A percentile compares a stretch with the other conserved stretches of the same genome.
These are phyloP conservation scores for Heliconius charithonia DNA, from an alignment of 2,888 invertebrate genomes.

Conservation along the genomic window DNA sequence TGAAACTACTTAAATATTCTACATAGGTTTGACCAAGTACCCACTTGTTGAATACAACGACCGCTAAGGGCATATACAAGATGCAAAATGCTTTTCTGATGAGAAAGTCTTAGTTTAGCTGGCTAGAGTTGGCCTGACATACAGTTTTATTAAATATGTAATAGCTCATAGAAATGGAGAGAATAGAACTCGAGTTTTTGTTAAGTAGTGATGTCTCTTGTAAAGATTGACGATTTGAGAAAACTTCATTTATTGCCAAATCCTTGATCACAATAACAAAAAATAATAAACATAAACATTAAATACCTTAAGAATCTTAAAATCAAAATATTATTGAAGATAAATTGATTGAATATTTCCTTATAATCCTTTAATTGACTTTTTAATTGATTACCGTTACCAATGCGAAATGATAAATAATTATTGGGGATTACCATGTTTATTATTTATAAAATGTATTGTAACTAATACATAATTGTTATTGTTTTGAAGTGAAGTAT, in stretches of 20 bases:
- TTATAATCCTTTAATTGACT: not conserved
- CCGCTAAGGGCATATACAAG: conserved; percentile 17
- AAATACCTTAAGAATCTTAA: not conserved
- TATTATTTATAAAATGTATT: not conserved
- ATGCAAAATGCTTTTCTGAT: conserved; percentile 23
- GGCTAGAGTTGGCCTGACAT: not conserved
- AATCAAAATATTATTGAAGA: conserved; percentile 1
- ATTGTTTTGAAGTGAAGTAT: not conserved
- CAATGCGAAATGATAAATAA: not conserved
- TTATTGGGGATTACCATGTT: not conserved
- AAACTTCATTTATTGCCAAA: not conserved
- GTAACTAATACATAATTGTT: conserved; percentile 1
- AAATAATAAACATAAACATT: not conserved
- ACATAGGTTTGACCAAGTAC: conserved; percentile 36
- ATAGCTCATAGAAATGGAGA: not conserved
- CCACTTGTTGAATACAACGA: conserved; percentile 37
- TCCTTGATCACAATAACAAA: not conserved
- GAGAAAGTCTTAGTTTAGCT: conserved; percentile 7
- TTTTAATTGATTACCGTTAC: not conserved
- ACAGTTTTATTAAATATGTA: not conserved
- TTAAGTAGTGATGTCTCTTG: not conserved
- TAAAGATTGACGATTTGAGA: not conserved
- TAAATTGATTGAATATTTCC: conserved; percentile 3
- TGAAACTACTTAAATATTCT: conserved; percentile 42
- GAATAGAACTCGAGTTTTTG: not conserved